A percentile compares a stretch with the other conserved stretches of the same genome.
phyloP scores from a whole-genome alignment of 1,140 invertebrate species.

The Eubasilissa regina region DNA sequence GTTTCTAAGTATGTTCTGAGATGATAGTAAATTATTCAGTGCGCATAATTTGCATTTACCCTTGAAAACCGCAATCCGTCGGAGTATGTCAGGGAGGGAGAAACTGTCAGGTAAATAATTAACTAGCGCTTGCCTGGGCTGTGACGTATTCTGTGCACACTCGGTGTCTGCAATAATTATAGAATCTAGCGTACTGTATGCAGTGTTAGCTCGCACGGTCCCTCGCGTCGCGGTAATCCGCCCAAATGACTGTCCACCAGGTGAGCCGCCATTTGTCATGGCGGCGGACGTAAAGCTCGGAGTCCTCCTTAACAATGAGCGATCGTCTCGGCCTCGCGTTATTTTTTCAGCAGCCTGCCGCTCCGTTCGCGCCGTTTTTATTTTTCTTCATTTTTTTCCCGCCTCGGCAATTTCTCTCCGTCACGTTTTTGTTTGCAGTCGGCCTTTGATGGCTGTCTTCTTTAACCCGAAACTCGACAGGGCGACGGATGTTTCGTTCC shows the following conservation, averaged over 20 bases:
- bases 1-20: conserved; percentile 22
- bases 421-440: conserved; percentile 30
- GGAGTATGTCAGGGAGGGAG: background rate
- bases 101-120: conserved; percentile 13
- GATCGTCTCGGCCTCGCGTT: conserved; percentile 28
- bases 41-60: conserved; percentile 36
- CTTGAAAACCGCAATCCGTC: conserved; percentile 27
- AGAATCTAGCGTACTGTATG: too few relatives aligned
- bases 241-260: background rate
- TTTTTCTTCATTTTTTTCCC: background rate
- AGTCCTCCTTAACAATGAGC: conserved; percentile 43
- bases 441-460: background rate
- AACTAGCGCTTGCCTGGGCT: background rate
- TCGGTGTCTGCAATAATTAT: too few relatives aligned
- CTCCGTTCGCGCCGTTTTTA: conserved; percentile 8
- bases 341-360: conserved; percentile 10
- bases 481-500: too few relatives aligned
- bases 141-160: too few relatives aligned
- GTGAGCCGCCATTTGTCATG: conserved; percentile 41
- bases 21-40: conserved; percentile 29
- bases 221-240: conserved; percentile 20
- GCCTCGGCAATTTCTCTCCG: conserved; percentile 17
- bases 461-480: too few relatives aligned
- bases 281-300: conserved; percentile 35
- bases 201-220: too few relatives aligned